These are phyloP conservation scores for Peribatodes rhomboidaria DNA, from an alignment of 2,888 invertebrate genomes.

Conservation along the genomic window DNA sequence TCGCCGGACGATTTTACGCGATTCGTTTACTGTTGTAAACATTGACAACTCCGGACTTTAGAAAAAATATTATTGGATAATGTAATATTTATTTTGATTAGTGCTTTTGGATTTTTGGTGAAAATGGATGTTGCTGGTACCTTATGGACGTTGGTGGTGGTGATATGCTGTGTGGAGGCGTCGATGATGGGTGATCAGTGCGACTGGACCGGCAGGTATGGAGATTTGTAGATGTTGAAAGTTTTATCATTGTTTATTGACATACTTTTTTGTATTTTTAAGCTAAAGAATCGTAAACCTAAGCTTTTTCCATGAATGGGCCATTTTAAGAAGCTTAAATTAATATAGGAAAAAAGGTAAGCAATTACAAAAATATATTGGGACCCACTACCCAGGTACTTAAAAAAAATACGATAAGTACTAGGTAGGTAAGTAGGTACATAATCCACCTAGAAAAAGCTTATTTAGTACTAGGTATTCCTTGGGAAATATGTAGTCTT, in stretches of 20 bases:
- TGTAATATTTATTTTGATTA: slow-evolving; percentile 54
- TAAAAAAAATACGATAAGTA: too few relatives aligned
- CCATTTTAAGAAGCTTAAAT: too few relatives aligned
- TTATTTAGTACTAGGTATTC: too few relatives aligned
- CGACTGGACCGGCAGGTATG: slow-evolving; percentile 90
- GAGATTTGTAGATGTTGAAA: slow-evolving; percentile 71
- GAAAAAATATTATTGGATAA: slow-evolving; percentile 57
- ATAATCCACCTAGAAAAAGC: too few relatives aligned
- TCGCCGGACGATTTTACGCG: slow-evolving; percentile 43
- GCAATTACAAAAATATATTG: too few relatives aligned
- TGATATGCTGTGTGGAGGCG: slow-evolving; percentile 80
- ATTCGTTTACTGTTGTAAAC: slow-evolving; percentile 66
- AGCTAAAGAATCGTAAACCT: neutral
- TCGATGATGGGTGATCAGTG: slow-evolving; percentile 89
- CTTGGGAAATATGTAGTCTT: too few relatives aligned
- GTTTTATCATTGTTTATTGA: slow-evolving; percentile 52
- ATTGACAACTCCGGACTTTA: slow-evolving; percentile 46
- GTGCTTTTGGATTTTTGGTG: slow-evolving; percentile 51
- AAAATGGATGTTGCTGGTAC: slow-evolving; percentile 68
- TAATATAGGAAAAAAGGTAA: too few relatives aligned
- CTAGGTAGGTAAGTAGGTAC: too few relatives aligned
- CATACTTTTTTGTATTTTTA: slow-evolving; percentile 49
- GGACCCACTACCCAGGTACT: too few relatives aligned
- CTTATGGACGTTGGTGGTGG: slow-evolving; percentile 78
- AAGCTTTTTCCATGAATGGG: neutral